A percentile compares a stretch with the other conserved stretches of the same genome.
Conservation (phyloP, 2,888 invertebrate species). For the Pristionchus arcanus region DNA sequence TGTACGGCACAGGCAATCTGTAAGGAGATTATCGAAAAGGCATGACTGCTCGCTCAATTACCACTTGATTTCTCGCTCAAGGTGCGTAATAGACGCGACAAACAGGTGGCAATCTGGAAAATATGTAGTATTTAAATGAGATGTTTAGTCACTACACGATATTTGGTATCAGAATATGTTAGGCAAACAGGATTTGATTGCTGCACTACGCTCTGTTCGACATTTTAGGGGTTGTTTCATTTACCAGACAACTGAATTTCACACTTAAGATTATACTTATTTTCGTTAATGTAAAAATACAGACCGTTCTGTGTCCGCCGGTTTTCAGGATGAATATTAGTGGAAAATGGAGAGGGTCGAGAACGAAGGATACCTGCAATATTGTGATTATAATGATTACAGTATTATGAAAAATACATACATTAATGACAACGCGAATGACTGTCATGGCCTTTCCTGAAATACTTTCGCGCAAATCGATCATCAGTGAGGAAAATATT, state of each 20-base stretch:
- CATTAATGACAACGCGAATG: neutral
- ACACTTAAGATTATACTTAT: too few species aligned
- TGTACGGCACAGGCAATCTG: neutral
- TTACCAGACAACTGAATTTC: too few species aligned
- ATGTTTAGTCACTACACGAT: neutral
- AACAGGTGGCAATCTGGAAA: neutral
- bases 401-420: neutral
- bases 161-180: too few species aligned
- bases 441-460: neutral
- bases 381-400: neutral
- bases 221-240: too few species aligned
- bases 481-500: neutral
- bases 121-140: neutral
- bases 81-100: neutral
- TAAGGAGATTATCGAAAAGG: neutral
- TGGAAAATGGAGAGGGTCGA: neutral
- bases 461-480: neutral
- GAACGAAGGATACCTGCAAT: neutral
- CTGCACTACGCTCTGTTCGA: too few species aligned
- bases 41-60: neutral
- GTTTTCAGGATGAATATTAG: neutral
- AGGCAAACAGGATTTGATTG: too few species aligned
- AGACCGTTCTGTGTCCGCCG: neutral
- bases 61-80: neutral
- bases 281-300: too few species aligned